Conservation (phyloP, 2,113 vertebrate species). For the Colossoma macropomum region DNA sequence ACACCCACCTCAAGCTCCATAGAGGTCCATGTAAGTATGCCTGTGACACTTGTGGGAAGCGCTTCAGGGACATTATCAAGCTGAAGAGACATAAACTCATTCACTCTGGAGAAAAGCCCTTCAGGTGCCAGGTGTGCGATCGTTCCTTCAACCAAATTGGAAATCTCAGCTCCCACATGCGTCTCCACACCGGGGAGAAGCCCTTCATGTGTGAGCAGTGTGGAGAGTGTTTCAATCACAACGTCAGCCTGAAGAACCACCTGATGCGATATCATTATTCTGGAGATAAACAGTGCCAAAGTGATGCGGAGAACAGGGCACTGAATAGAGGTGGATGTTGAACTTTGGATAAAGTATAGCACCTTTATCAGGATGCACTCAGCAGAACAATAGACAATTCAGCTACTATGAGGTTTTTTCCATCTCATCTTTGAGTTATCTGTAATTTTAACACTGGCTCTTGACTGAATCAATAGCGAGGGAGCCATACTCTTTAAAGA, state of each 20-base stretch:
- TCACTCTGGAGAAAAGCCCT: constrained; percentile 36
- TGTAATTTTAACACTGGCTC: too few species aligned
- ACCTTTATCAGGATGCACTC: too few species aligned
- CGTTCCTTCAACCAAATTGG: constrained; percentile 35
- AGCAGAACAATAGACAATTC: too few species aligned
- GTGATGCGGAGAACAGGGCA: background rate
- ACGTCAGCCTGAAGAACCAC: constrained; percentile 31
- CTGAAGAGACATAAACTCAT: constrained; percentile 12
- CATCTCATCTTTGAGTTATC: too few species aligned
- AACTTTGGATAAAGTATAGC: background rate
- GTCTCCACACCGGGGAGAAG: constrained; percentile 26
- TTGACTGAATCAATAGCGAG: too few species aligned
- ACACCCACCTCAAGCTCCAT: constrained; percentile 17
- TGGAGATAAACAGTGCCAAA: background rate
- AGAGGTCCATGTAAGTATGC: constrained; percentile 5
- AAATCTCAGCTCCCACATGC: constrained; percentile 26
- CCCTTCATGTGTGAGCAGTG: constrained; percentile 16
- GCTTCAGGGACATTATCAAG: constrained; percentile 11
- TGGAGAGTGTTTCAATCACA: constrained; percentile 38
- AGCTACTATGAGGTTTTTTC: too few species aligned
- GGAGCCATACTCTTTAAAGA: too few species aligned
- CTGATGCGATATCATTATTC: background rate
- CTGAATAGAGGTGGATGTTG: background rate
- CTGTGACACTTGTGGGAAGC: constrained; percentile 12
- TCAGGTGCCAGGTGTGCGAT: constrained; percentile 17